Conservation (phyloP, 2,888 invertebrate genomes). For the Pseudococcus longispinus region DNA sequence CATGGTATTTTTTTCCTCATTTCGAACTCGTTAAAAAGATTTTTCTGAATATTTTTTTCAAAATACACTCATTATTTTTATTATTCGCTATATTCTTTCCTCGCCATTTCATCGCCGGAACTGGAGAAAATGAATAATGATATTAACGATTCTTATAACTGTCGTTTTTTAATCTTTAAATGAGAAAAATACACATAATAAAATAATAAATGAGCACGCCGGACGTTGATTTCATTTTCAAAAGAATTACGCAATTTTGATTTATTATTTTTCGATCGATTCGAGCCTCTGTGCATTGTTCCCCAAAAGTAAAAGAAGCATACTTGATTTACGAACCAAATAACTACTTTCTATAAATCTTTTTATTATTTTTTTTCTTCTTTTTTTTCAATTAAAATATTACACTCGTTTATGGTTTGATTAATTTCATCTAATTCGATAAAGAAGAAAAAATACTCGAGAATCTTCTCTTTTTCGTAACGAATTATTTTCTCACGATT, state of each 20-base stretch:
- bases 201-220: background rate
- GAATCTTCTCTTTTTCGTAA: background rate
- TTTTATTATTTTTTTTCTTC: background rate
- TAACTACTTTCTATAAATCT: background rate
- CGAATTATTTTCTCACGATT: background rate
- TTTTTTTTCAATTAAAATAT: background rate
- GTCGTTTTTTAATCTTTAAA: background rate
- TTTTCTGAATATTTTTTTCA: background rate
- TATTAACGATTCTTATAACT: background rate
- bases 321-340: background rate
- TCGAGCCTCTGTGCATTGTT: background rate
- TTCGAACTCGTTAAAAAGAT: background rate
- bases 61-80: background rate
- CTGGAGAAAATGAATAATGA: constrained; percentile 14
- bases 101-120: background rate
- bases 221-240: background rate
- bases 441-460: background rate
- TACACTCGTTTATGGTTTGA: background rate
- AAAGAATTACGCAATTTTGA: background rate
- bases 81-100: background rate
- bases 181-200: background rate
- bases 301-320: background rate
- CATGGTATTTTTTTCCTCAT: background rate
- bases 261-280: constrained; percentile 5
- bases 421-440: background rate